Evolutionary conservation across 2,888 invertebrate genomes (phyloP).

Genomic region (Agonopterix heracliana): DNA sequence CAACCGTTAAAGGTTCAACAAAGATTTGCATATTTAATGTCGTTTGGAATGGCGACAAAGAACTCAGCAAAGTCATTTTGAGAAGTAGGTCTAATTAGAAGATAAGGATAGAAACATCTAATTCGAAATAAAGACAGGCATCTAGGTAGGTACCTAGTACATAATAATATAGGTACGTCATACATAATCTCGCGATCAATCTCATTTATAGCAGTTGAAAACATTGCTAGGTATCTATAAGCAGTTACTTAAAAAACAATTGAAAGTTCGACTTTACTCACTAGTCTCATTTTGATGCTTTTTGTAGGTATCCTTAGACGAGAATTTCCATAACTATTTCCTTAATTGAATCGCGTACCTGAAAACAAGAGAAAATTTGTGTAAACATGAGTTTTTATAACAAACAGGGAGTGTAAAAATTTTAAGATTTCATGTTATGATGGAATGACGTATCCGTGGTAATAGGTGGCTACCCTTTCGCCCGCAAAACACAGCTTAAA

Average conservation of each 20-base stretch:
- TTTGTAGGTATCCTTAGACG: slow-evolving; percentile 23
- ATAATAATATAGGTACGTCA: background rate
- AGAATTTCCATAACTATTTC: slow-evolving; percentile 28
- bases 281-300: slow-evolving; percentile 63
- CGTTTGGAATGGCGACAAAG: no score
- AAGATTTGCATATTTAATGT: no score
- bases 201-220: background rate
- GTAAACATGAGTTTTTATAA: background rate
- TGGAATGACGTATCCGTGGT: background rate
- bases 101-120: no score
- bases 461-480: background rate
- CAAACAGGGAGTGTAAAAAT: background rate
- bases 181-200: background rate
- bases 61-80: no score
- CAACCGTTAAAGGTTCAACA: no score
- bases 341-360: slow-evolving; percentile 33
- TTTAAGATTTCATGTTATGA: background rate
- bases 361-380: slow-evolving; percentile 27
- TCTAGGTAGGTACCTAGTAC: background rate
- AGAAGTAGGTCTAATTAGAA: no score
- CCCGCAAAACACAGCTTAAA: no score
- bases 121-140: background rate
- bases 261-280: slow-evolving; percentile 29
- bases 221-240: no score
- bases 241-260: no score